Evolutionary conservation across 2,888 invertebrate genomes (phyloP), one percentile per base, ranked within the genome.

Genomic region (Slavum lentiscoides): DNA sequence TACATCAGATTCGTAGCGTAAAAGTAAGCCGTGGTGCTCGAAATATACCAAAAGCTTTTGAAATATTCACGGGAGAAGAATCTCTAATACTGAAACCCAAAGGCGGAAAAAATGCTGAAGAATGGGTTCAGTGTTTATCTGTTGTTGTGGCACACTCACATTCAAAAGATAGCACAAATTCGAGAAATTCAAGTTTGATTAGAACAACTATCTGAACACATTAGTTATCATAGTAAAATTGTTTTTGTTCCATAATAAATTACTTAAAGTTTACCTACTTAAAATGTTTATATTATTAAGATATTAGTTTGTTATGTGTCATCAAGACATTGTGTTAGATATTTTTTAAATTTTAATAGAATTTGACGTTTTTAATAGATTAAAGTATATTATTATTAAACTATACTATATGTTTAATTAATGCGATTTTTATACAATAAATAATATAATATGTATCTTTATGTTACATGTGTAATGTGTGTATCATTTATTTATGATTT

Each of bases 91-190:
- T 97, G 84, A 97, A 97, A 88, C 97, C 97, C 11, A 95, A 95
- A 87, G 95, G 96, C 86, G 94, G 95, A 67, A 95, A 94, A 87
- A 94, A 96, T 87, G 96, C 96, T 1, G 96, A 97, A 87, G 94
- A 96, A 87, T 97, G 97, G 96, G 95, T 96, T 68, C 96, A 97
- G 87, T 96, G 95, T 87, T 90, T 97, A 83, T 95, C 95, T 86
- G 94, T 96, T 83, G 96, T 95, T 7, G 94, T 97, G 17, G 96
- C 96, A 0, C 94, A 95, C 86, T 93, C 93, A 0, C 93, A 94
- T 84, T 91, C 92, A 21, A 84, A 84, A 82, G 85, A 85, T 75
- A 84, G 83, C 13, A 84, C 85, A 9, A 80, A 80, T 64, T 84
- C 84, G 59, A 83, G 84, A 74, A 84, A 84, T 67, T 84, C 84